These are phyloP conservation scores for Casuarius casuarius DNA, from an alignment of 2,113 vertebrate genomes.

Conservation along the genomic window DNA sequence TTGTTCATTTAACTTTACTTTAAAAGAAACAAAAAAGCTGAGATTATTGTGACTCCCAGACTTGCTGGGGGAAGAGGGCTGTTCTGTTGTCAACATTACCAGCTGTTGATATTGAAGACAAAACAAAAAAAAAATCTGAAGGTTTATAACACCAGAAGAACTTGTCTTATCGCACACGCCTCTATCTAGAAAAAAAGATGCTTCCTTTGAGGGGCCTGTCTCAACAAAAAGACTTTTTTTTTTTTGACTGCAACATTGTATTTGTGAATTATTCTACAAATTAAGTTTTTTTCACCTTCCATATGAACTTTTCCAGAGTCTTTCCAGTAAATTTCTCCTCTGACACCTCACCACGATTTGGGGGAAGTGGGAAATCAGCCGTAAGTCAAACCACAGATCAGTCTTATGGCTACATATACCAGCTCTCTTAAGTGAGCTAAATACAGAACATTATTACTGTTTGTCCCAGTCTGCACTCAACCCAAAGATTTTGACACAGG, in stretches of 20 bases:
- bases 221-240: not conserved
- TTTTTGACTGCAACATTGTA: not conserved
- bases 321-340: not conserved
- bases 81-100: not conserved
- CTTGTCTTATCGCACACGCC: not conserved
- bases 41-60: not conserved
- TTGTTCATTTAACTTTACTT: not conserved
- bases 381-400: not conserved
- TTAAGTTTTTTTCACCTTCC: not conserved
- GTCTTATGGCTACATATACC: not conserved
- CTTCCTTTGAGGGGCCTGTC: not conserved
- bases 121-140: not conserved
- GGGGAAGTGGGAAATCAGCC: not conserved
- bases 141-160: not conserved
- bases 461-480: not conserved
- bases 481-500: not conserved
- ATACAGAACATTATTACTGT: rapidly evolving
- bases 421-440: not conserved
- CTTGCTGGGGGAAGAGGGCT: not conserved
- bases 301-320: not conserved
- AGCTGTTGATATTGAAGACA: not conserved
- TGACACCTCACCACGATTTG: not conserved
- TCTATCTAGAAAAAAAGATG: not conserved
- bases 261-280: not conserved
- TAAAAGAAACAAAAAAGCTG: not conserved